A percentile compares a stretch with the other conserved stretches of the same genome.
Evolutionary conservation across 2,113 vertebrate genomes (phyloP).

Genomic region (Falco punctatus): DNA sequence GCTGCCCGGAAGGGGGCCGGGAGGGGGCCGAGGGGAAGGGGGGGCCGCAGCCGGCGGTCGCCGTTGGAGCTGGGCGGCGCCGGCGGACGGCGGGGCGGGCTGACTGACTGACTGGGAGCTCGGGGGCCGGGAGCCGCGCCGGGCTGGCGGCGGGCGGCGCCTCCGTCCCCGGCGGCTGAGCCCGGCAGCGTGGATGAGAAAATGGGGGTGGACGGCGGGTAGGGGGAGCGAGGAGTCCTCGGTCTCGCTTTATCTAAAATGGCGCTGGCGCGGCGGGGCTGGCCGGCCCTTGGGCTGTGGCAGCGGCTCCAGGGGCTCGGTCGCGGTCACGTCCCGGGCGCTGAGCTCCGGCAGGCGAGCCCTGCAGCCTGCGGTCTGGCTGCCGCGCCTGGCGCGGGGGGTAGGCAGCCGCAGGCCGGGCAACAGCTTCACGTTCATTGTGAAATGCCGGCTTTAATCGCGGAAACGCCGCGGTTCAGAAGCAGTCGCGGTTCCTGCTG

Average conservation of each 20-base stretch:
- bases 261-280: neutral
- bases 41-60: neutral
- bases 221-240: neutral
- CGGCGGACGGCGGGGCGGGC: neutral
- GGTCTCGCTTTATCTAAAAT: neutral
- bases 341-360: no score
- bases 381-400: neutral
- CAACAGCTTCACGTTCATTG: accelerated
- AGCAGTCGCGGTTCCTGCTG: neutral
- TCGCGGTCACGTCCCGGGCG: no score
- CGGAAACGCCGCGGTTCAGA: neutral
- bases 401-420: neutral
- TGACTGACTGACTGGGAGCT: neutral
- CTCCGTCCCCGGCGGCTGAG: neutral
- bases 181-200: neutral
- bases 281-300: neutral
- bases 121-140: neutral
- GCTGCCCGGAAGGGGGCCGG: no score
- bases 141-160: neutral
- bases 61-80: neutral
- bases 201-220: neutral
- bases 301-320: neutral
- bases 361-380: neutral
- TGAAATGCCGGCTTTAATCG: neutral
- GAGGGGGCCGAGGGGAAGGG: neutral